phyloP scores from a whole-genome alignment of 2,888 invertebrate genomes.

The Branchinecta sandiegonensis region DNA sequence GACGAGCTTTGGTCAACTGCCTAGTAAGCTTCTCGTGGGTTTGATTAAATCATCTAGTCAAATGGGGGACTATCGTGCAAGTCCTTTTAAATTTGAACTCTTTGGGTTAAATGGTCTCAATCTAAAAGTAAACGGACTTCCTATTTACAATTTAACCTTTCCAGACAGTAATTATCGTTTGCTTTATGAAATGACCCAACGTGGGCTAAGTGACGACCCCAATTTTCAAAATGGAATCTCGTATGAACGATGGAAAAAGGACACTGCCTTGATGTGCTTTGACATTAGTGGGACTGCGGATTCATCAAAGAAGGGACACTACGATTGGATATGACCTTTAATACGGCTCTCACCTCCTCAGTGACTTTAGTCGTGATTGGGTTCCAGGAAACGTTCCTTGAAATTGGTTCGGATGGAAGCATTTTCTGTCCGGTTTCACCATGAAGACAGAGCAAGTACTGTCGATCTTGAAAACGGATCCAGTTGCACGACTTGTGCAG shows the following conservation, averaged over 20 bases:
- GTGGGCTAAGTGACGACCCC: not conserved
- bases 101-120: not conserved
- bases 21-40: not conserved
- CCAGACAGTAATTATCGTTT: no score
- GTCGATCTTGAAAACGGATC: no score
- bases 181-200: not conserved
- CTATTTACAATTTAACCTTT: not conserved
- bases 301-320: slow-evolving; percentile 3
- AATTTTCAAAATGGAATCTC: not conserved
- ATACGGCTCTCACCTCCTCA: not conserved
- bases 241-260: not conserved
- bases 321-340: not conserved
- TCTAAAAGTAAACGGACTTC: not conserved
- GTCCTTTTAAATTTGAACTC: not conserved
- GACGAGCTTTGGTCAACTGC: not conserved
- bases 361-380: not conserved
- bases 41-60: not conserved
- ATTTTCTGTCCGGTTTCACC: no score
- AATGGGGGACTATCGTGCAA: not conserved
- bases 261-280: not conserved
- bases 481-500: no score
- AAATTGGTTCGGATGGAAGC: slow-evolving; percentile 27
- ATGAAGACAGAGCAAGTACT: no score
- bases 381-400: slow-evolving; percentile 5
- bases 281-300: not conserved